These are phyloP conservation scores for Myodes glareolus DNA, from an alignment of 2,113 vertebrate species.

Conservation along the genomic window DNA sequence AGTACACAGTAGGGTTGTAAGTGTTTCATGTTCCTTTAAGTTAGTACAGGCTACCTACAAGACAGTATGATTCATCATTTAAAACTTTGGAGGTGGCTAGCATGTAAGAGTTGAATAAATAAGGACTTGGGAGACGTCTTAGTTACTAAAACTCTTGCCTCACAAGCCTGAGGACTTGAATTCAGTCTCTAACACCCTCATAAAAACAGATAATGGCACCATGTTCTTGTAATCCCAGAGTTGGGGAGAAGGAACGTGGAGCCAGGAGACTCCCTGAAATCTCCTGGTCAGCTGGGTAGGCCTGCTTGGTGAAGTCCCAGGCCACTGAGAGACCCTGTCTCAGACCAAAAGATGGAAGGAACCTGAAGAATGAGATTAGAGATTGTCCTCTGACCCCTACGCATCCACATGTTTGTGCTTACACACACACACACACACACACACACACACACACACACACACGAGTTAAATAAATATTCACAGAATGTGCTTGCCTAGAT, in stretches of 20 bases:
- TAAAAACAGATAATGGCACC: not conserved
- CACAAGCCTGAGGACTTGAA: not conserved
- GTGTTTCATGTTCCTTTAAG: not conserved
- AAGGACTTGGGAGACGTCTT: not conserved
- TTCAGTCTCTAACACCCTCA: not conserved
- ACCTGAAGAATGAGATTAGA: not conserved
- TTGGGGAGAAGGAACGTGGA: not conserved
- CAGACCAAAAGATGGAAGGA: not conserved
- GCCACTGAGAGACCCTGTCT: not conserved
- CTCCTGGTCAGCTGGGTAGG: not conserved
- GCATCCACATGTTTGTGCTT: not conserved
- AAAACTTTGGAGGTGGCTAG: not conserved
- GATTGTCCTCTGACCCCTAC: not conserved
- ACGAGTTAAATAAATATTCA: slow-evolving; percentile 26
- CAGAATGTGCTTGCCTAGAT: not conserved
- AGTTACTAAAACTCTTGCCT: not conserved
- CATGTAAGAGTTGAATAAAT: not conserved
- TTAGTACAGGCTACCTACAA: not conserved
- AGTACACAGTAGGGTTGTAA: not conserved
- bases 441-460: not conserved
- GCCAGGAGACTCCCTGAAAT: not conserved
- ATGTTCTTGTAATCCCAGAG: not conserved
- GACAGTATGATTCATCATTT: not conserved
- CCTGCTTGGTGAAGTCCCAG: not conserved
- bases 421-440: not conserved